A percentile compares a stretch with the other conserved stretches of the same genome.
phyloP scores from a whole-genome alignment of 2,888 invertebrate genomes.

The Amitus sp. region DNA sequence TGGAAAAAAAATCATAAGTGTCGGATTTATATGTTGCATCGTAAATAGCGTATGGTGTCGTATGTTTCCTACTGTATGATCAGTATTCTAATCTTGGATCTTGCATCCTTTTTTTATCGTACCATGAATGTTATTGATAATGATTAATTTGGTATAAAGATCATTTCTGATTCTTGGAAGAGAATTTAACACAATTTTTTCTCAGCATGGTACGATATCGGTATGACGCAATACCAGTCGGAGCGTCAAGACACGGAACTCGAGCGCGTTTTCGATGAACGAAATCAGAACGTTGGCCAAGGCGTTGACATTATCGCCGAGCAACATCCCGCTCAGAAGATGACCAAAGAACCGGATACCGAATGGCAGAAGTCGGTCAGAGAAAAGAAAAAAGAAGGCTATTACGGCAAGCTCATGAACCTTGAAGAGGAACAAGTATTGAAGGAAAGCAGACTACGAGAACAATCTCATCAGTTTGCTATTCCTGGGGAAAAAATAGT shows the following conservation, averaged over 20 bases:
- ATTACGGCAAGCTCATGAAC: constrained; percentile 80
- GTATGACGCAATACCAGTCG: constrained; percentile 84
- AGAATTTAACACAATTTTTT: constrained; percentile 39
- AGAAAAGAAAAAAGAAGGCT: constrained; percentile 84
- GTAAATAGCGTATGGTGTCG: constrained; percentile 59
- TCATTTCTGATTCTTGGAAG: constrained; percentile 10
- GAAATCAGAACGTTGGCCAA: constrained; percentile 76
- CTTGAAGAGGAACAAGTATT: constrained; percentile 86
- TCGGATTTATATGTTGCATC: constrained; percentile 47
- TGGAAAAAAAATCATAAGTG: constrained; percentile 8
- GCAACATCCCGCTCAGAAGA: constrained; percentile 71
- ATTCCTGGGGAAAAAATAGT: constrained; percentile 86
- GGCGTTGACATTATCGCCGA: constrained; percentile 70
- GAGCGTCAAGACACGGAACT: constrained; percentile 85
- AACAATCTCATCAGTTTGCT: constrained; percentile 82
- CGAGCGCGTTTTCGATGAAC: constrained; percentile 88
- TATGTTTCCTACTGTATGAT: constrained; percentile 40
- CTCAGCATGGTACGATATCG: constrained; percentile 92
- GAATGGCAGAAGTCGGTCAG: constrained; percentile 89
- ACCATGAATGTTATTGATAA: constrained; percentile 46
- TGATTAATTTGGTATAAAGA: too few relatives aligned
- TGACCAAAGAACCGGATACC: constrained; percentile 76
- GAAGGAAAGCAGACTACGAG: constrained; percentile 82
- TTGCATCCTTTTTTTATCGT: constrained; percentile 12
- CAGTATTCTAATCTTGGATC: constrained; percentile 16